These are phyloP conservation scores for Mycalesis mineus DNA, from an alignment of 2,888 invertebrate genomes.

Conservation along the genomic window DNA sequence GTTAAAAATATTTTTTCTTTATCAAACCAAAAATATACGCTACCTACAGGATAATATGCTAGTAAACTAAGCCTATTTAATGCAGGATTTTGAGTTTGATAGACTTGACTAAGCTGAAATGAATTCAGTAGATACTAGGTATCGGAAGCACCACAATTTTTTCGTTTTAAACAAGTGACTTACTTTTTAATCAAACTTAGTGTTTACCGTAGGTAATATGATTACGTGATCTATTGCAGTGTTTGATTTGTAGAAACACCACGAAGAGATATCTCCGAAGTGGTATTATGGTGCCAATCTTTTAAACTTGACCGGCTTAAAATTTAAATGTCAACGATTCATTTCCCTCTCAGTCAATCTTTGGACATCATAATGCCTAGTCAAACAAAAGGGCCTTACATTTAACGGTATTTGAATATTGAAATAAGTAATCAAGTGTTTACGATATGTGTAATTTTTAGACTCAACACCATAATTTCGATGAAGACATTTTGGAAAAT, in stretches of 20 bases:
- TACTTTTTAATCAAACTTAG: no score
- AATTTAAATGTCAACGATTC: neutral
- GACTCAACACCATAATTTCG: conserved; percentile 20
- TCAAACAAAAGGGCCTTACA: neutral
- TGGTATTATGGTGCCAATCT: neutral
- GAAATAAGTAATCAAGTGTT: neutral
- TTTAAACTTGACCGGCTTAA: neutral
- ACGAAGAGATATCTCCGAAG: conserved; percentile 2
- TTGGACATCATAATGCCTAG: neutral
- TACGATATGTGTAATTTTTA: neutral
- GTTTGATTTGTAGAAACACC: neutral
- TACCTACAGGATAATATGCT: no score
- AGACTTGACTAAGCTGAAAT: no score
- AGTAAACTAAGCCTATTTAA: no score
- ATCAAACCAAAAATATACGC: no score
- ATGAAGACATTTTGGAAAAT: neutral
- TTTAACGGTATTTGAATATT: neutral
- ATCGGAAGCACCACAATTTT: no score
- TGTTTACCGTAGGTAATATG: no score
- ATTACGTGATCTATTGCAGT: neutral
- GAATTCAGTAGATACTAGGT: no score
- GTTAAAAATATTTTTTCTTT: no score
- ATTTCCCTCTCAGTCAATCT: neutral
- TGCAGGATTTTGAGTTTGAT: no score
- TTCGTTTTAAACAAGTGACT: no score